A percentile compares a stretch with the other conserved stretches of the same genome.
These are phyloP conservation scores for Tribolium castaneum DNA, from an alignment of 1,140 invertebrate genomes.

Conservation along the genomic window DNA sequence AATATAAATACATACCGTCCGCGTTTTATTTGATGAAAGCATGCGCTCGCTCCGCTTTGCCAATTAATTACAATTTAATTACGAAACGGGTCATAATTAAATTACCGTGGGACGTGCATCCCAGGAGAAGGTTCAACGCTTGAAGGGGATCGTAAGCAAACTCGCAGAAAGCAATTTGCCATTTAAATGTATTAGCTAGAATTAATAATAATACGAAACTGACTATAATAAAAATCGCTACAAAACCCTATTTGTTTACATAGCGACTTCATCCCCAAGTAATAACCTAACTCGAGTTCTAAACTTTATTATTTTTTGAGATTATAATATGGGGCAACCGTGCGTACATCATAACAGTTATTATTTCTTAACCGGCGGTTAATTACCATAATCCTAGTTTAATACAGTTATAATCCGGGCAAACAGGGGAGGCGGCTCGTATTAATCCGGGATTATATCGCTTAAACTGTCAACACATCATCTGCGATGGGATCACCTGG, in stretches of 20 bases:
- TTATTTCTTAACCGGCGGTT: constrained; percentile 40
- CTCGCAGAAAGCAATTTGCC: not conserved
- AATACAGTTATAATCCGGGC: constrained; percentile 45
- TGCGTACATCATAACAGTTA: not conserved
- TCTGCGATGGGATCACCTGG: not conserved
- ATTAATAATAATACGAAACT: no score
- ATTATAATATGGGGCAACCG: not conserved
- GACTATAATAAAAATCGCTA: not conserved
- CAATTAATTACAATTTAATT: constrained; percentile 29
- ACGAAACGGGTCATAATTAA: constrained; percentile 3
- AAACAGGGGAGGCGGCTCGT: constrained; percentile 6
- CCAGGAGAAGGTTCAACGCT: not conserved
- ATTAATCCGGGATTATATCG: constrained; percentile 48
- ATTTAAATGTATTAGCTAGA: not conserved
- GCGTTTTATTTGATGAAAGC: not conserved
- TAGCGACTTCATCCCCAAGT: not conserved
- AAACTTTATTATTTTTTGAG: constrained; percentile 6
- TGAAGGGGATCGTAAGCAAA: not conserved
- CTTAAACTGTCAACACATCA: constrained; percentile 33
- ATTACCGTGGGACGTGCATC: not conserved
- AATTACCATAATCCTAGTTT: constrained; percentile 51
- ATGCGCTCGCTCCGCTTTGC: not conserved
- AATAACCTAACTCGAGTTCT: not conserved
- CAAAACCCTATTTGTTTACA: not conserved
- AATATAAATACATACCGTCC: not conserved